Evolutionary conservation across 2,113 vertebrate genomes (phyloP).

Genomic region (Petrocephalus zakoni): DNA sequence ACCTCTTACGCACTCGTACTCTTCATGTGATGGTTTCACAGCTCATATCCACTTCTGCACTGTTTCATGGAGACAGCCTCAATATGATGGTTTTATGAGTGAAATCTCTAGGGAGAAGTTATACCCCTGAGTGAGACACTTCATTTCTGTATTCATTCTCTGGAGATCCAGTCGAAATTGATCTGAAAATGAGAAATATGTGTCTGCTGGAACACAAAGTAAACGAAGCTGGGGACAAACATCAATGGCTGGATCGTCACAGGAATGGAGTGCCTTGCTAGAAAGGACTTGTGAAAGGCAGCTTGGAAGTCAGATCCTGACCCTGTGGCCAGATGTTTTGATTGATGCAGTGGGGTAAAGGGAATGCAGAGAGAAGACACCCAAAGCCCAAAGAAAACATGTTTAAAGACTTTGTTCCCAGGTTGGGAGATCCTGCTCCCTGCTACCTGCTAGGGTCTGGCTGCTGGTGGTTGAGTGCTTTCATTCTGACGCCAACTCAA

Average conservation of each 20-base stretch:
- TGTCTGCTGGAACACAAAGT: neutral
- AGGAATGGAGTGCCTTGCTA: neutral
- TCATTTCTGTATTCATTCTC: neutral
- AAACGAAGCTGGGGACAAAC: neutral
- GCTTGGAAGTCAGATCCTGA: neutral
- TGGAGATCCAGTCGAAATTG: neutral
- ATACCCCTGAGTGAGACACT: neutral
- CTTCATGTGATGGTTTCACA: neutral
- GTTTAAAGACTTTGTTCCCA: neutral
- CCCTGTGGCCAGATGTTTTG: neutral
- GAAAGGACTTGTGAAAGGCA: neutral
- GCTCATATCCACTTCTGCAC: neutral
- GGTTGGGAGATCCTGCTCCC: neutral
- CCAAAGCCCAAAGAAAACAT: neutral
- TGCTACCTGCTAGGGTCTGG: neutral
- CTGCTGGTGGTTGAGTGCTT: neutral
- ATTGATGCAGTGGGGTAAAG: neutral
- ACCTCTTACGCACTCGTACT: neutral
- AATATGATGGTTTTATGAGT: neutral
- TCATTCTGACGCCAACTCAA: neutral
- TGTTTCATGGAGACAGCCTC: neutral
- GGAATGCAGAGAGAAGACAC: neutral
- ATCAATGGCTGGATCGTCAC: neutral
- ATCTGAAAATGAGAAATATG: neutral
- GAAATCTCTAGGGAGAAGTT: neutral